Base-by-base conservation (phyloP, 2,113 vertebrate genomes). In the Poecilia latipinna region DNA sequence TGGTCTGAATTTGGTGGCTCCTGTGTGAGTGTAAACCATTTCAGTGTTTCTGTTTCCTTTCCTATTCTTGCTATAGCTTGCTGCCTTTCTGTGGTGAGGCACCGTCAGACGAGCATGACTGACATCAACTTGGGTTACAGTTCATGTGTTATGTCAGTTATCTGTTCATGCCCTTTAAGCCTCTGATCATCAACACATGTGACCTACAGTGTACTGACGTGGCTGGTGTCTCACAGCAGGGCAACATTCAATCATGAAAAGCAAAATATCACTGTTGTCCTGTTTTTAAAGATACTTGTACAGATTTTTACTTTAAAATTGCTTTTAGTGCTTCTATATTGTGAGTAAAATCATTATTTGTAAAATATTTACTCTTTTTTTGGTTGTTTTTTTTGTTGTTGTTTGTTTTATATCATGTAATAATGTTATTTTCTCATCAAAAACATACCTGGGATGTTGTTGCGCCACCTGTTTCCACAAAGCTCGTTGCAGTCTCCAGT, bases 161-260 rank as follows among this genome's bases (percentile, higher is more conserved):
- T 88, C 65, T 73, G 75, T 75, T 72, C 33, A 60, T 90, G 85
- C 78, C 87, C 87, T 89, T 83, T 87, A 81, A 82, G 68, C 33
- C 66, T 15, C 3, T 60, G 61, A 67, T 82, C 78, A 80, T 84
- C 74, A 74, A 76, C 74, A 73, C 66, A 68, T 81, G 61, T 84
- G 79, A 80, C 82, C 82, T 83, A 62, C 72, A 76, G 62, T 61
- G 29, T 68, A 22, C 37, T 84, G 86, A 83, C 82, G 82, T 64
- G 73, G 70, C 73, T 65, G 74, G 60, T 82, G 73, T 80, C 82
- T 82, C 86, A 70, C 86, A 82, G 82, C 73, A 29, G 73, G 82
- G 66, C 37, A 35, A 32, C 17, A 39, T 66, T 61, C 54, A 65
- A 10, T 64, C 72, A 39, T 72, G 57, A 62, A 61, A 80, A 42